A percentile compares a stretch with the other conserved stretches of the same genome.
phyloP scores from a whole-genome alignment of 92 coral and sea anemone genomes.

The Muricea muricata region DNA sequence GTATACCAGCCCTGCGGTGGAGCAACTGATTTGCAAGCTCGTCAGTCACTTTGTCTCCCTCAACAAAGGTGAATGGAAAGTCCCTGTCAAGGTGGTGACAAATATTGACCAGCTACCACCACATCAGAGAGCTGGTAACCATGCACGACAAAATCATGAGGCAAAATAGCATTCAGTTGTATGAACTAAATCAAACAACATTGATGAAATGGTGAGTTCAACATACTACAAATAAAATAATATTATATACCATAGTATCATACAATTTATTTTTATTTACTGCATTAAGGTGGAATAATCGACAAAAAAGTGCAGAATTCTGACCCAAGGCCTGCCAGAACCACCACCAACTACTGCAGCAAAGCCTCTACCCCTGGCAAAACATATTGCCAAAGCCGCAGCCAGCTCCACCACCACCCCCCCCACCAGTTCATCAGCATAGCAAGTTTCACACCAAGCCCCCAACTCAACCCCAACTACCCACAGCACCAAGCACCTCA shows the following conservation, averaged over 20 bases:
- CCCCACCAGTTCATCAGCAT: neutral
- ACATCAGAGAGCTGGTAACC: neutral
- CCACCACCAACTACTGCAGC: neutral
- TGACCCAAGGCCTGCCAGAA: neutral
- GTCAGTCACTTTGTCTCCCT: slow-evolving; percentile 14
- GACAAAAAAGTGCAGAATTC: slow-evolving; percentile 1
- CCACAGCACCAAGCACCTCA: no score
- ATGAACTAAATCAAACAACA: slow-evolving; percentile 23
- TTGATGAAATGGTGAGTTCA: slow-evolving; percentile 7
- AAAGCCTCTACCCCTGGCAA: no score
- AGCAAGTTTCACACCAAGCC: neutral
- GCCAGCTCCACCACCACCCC: no score
- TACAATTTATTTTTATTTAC: neutral
- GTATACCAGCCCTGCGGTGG: slow-evolving; percentile 51
- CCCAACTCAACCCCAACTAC: no score
- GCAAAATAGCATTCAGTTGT: neutral
- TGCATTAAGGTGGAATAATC: neutral
- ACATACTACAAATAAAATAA: neutral
- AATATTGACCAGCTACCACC: no score
- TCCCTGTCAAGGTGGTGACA: neutral
- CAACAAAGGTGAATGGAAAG: neutral
- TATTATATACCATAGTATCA: neutral
- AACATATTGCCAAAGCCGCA: no score
- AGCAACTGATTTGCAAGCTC: slow-evolving; percentile 19
- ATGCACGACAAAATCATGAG: neutral